phyloP scores from a whole-genome alignment of 2,888 invertebrate species.

The Thelaira solivaga region DNA sequence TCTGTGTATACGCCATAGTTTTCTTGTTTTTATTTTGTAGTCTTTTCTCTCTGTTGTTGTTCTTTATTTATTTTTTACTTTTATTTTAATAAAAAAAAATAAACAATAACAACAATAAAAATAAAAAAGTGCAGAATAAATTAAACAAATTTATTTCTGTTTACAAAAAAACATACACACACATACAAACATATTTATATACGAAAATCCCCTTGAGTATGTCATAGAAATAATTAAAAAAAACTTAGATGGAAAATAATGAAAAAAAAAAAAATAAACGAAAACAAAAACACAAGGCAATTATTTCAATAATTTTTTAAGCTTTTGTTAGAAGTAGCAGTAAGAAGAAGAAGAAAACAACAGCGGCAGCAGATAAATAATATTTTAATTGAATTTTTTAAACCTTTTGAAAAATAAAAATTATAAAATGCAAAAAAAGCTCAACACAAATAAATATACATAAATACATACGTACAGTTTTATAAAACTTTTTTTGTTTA shows the following conservation, averaged over 20 bases:
- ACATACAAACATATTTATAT: too few relatives aligned
- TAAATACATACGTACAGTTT: not conserved
- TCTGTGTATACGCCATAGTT: not conserved
- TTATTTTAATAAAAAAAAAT: conserved; percentile 39
- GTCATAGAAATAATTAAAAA: conserved; percentile 58
- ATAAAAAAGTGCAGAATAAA: conserved; percentile 55
- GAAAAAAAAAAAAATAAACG: conserved; percentile 49
- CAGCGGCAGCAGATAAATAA: conserved; percentile 56
- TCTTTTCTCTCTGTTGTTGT: not conserved
- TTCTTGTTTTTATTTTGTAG: not conserved
- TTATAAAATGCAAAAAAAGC: conserved; percentile 34
- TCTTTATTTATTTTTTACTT: conserved; percentile 18
- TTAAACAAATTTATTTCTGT: conserved; percentile 58
- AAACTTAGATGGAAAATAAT: conserved; percentile 56
- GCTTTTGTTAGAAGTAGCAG: conserved; percentile 23
- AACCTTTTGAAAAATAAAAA: conserved; percentile 55
- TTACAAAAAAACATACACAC: conserved; percentile 43
- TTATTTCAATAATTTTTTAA: conserved; percentile 58
- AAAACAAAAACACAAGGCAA: conserved; percentile 57
- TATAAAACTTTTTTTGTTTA: conserved; percentile 7
- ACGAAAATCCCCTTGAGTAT: conserved; percentile 64
- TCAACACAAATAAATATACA: not conserved
- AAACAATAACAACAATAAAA: conserved; percentile 15
- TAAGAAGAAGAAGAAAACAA: not conserved
- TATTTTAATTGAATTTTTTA: conserved; percentile 60